phyloP scores from a whole-genome alignment of 1,140 invertebrate genomes.

The Gonatopus flavifemur region DNA sequence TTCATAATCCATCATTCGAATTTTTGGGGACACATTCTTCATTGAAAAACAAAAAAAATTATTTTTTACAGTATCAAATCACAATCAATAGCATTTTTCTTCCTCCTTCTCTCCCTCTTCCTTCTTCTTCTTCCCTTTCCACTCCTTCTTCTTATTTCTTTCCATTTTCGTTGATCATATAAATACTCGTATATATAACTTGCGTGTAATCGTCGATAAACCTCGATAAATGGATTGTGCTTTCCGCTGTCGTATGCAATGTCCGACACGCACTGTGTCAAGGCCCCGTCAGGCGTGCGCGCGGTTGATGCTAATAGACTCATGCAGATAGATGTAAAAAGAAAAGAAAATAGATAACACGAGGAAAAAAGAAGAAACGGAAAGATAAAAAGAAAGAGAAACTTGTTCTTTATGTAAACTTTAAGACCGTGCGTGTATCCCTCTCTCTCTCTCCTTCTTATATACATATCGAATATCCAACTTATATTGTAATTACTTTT shows the following conservation, averaged over 20 bases:
- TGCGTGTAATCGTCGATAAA: constrained; percentile 49
- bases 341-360: background rate
- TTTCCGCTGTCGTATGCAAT: constrained; percentile 56
- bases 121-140: background rate
- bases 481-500: too few relatives aligned
- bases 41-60: too few relatives aligned
- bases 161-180: background rate
- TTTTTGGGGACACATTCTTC: too few relatives aligned
- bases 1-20: too few relatives aligned
- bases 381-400: background rate
- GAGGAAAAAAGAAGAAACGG: background rate
- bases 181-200: background rate
- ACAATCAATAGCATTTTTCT: too few relatives aligned
- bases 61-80: too few relatives aligned
- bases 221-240: constrained; percentile 56
- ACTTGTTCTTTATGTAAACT: too few relatives aligned
- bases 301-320: constrained; percentile 51
- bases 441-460: background rate
- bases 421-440: background rate
- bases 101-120: background rate
- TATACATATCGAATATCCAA: too few relatives aligned
- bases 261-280: constrained; percentile 55
- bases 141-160: background rate
- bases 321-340: constrained; percentile 7
- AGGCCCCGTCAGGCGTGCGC: constrained; percentile 40